These are phyloP conservation scores for Lasioglossum morio DNA, from an alignment of 2,888 invertebrate species.

Conservation along the genomic window DNA sequence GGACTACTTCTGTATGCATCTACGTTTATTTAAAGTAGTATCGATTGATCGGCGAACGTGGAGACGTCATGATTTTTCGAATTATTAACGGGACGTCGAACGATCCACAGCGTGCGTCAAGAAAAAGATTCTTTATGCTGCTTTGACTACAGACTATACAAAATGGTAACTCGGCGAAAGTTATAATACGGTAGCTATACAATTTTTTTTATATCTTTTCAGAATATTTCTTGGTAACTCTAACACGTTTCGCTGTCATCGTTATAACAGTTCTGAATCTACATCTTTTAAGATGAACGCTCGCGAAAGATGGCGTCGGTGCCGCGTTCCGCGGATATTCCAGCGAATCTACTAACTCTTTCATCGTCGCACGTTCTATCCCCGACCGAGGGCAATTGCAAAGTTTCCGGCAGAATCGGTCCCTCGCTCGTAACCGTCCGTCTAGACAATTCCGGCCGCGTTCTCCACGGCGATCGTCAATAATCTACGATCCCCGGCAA, in stretches of 20 bases:
- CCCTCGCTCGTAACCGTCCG: background rate
- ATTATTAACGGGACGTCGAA: background rate
- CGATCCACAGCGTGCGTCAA: background rate
- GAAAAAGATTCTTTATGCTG: background rate
- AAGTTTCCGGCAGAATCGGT: background rate
- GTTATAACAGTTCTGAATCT: background rate
- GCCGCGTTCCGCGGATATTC: background rate
- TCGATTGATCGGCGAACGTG: background rate
- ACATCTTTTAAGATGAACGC: background rate
- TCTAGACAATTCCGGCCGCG: background rate
- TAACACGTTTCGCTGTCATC: background rate
- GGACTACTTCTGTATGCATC: background rate
- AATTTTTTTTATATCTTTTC: background rate
- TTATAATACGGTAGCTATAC: background rate
- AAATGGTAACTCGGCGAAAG: background rate
- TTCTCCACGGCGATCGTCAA: constrained; percentile 9
- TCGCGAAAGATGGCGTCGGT: background rate
- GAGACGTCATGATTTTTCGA: background rate
- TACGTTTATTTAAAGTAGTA: background rate
- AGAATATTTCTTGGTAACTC: background rate
- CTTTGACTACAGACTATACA: background rate
- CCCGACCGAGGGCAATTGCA: background rate
- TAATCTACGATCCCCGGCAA: constrained; percentile 24
- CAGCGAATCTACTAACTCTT: background rate
- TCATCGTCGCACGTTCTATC: background rate